These are phyloP conservation scores for Hemiscyllium ocellatum DNA, from an alignment of 2,113 vertebrate genomes.

Conservation along the genomic window DNA sequence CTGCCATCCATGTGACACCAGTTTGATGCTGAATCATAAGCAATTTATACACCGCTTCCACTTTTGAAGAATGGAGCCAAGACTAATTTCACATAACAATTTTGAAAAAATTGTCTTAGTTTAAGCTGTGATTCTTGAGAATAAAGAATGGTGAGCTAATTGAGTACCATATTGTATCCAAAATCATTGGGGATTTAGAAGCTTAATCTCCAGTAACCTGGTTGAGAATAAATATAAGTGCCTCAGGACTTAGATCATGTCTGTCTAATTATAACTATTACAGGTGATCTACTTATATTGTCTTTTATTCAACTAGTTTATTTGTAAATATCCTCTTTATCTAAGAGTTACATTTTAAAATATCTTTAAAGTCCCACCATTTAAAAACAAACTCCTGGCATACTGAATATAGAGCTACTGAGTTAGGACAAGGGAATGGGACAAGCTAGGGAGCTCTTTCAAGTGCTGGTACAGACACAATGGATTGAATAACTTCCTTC, in stretches of 20 bases:
- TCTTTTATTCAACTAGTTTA: neutral
- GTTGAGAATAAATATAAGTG: neutral
- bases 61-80: neutral
- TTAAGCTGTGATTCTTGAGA: neutral
- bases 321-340: neutral
- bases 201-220: neutral
- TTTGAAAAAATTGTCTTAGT: neutral
- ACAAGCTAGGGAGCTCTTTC: too few species aligned
- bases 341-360: neutral
- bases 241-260: neutral
- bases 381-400: too few species aligned
- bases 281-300: neutral
- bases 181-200: neutral
- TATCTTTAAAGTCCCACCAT: too few species aligned
- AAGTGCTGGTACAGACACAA: too few species aligned
- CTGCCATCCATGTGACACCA: neutral
- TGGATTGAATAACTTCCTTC: too few species aligned
- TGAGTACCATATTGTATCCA: neutral
- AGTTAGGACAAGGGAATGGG: too few species aligned
- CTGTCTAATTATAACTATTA: neutral
- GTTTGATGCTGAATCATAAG: neutral
- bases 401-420: too few species aligned
- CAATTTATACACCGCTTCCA: neutral
- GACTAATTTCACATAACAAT: neutral
- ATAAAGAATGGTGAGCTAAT: neutral